Evolutionary conservation across 2,888 invertebrate genomes (phyloP).

Genomic region (Agrochola lota): DNA sequence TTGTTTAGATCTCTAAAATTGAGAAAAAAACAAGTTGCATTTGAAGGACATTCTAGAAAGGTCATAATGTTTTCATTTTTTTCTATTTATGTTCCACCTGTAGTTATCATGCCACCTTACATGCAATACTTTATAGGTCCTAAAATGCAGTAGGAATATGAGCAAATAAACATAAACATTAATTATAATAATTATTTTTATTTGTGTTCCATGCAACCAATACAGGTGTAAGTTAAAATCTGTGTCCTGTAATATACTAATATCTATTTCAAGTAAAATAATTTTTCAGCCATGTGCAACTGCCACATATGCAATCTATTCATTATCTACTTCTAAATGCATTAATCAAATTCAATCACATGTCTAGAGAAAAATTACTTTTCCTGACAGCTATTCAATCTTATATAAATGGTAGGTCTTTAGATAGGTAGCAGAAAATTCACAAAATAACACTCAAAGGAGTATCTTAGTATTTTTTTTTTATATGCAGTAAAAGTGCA

Average conservation of each 20-base stretch:
- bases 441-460: not conserved
- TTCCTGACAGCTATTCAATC: not conserved
- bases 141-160: not conserved
- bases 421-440: not conserved
- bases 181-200: not conserved
- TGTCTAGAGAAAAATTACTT: not conserved
- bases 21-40: constrained; percentile 64
- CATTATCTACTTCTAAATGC: constrained; percentile 6
- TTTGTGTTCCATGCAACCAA: not conserved
- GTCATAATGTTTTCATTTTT: constrained; percentile 68
- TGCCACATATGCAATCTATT: constrained; percentile 60
- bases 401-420: not conserved
- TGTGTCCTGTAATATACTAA: not conserved
- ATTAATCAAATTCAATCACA: constrained; percentile 19
- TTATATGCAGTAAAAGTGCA: constrained; percentile 29
- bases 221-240: not conserved
- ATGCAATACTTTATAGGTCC: not conserved
- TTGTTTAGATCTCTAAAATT: constrained; percentile 29
- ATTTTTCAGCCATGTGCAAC: constrained; percentile 36
- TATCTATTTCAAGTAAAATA: not conserved
- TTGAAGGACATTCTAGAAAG: constrained; percentile 73
- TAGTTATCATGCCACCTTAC: constrained; percentile 12
- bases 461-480: not conserved
- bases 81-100: constrained; percentile 12
- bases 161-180: constrained; percentile 21